phyloP scores from a whole-genome alignment of 2,797 vertebrate species.

The Mastacembelus armatus region DNA sequence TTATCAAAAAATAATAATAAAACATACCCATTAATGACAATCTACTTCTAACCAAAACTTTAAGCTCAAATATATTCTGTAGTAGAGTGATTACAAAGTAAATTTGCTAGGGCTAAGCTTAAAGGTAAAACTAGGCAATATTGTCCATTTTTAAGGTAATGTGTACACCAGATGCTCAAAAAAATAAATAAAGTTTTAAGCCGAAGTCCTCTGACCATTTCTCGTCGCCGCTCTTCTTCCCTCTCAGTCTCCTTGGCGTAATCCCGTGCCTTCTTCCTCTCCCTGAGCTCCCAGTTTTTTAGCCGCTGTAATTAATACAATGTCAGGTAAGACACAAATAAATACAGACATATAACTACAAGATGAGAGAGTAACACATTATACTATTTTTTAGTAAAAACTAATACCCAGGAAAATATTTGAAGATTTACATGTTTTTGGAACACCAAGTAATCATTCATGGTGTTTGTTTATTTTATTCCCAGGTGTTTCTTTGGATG shows the following conservation, averaged over 20 bases:
- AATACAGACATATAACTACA: not conserved
- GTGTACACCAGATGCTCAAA: not conserved
- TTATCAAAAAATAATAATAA: not conserved
- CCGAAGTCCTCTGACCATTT: slow-evolving; percentile 87
- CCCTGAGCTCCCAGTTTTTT: slow-evolving; percentile 99
- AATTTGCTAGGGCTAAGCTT: not conserved
- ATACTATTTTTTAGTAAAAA: not conserved
- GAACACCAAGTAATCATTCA: too few relatives aligned
- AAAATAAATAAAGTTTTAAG: not conserved
- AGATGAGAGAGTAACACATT: not conserved
- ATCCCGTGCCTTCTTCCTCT: slow-evolving; percentile 96
- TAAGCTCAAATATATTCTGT: not conserved
- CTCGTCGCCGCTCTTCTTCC: slow-evolving; percentile 94
- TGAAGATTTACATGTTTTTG: not conserved
- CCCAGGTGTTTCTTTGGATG: too few relatives aligned
- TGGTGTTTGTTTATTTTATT: not conserved
- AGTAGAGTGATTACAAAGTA: not conserved
- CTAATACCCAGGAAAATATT: not conserved
- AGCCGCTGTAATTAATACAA: slow-evolving; percentile 86
- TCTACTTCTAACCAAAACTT: not conserved
- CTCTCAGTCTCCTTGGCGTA: slow-evolving; percentile 95
- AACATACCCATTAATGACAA: not conserved
- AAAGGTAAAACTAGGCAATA: not conserved
- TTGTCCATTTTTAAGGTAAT: not conserved
- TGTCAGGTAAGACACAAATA: slow-evolving; percentile 19